Conservation (phyloP, 2,888 invertebrate genomes). For the Platycnemis pennipes region DNA sequence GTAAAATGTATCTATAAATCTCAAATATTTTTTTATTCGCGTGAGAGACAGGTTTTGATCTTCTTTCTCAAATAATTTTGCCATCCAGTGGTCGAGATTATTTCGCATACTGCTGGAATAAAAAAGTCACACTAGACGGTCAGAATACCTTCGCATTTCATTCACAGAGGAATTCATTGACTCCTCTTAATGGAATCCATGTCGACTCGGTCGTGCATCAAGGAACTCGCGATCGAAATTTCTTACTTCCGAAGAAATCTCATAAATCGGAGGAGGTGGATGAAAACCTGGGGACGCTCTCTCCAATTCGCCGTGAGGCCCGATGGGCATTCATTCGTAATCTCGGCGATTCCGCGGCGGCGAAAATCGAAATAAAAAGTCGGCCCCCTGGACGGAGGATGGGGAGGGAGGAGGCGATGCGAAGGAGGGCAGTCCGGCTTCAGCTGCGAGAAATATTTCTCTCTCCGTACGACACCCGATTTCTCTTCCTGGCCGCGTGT, state of each 20-base stretch:
- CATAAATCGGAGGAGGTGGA: slow-evolving; percentile 24
- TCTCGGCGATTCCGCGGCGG: background rate
- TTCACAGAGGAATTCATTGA: background rate
- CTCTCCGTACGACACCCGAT: background rate
- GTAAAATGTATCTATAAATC: no score
- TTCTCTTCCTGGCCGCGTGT: background rate
- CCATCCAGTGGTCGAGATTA: no score
- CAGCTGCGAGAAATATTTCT: background rate
- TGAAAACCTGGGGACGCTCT: background rate
- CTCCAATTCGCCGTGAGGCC: background rate
- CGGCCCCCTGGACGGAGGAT: background rate
- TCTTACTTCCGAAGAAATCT: slow-evolving; percentile 22
- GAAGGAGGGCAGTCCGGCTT: background rate
- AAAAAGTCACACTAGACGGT: no score
- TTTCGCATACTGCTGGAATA: no score
- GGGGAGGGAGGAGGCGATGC: no score
- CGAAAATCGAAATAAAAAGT: background rate
- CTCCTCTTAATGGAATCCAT: background rate
- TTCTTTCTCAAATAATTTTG: no score
- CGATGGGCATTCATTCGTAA: slow-evolving; percentile 15
- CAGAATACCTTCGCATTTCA: background rate
- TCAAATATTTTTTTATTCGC: no score
- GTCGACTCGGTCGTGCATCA: background rate
- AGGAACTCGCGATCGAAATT: background rate
- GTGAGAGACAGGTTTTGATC: no score